phyloP scores from a whole-genome alignment of 2,797 vertebrate genomes.

The Dermochelys coriacea region DNA sequence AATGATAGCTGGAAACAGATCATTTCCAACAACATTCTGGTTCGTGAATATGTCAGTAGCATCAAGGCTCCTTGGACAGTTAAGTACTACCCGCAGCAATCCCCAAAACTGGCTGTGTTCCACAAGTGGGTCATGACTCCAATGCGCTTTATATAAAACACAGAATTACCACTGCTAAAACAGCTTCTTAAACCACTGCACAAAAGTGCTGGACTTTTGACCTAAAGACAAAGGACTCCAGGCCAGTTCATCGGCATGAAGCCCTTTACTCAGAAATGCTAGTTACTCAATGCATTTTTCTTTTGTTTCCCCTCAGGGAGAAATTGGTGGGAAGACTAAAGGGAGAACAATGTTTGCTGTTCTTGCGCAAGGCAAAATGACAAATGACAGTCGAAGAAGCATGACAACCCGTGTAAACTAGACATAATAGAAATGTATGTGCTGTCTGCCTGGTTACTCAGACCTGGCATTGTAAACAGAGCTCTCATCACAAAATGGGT shows the following conservation, averaged over 20 bases:
- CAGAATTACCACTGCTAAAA: background rate
- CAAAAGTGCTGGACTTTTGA: background rate
- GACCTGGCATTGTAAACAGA: conserved; percentile 40
- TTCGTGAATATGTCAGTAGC: conserved; percentile 31
- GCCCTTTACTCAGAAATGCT: background rate
- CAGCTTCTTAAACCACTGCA: background rate
- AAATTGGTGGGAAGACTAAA: background rate
- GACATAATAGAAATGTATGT: conserved; percentile 60
- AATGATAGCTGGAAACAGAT: background rate
- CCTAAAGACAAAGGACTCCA: background rate
- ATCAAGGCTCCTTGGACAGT: background rate
- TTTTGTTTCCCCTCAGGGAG: background rate
- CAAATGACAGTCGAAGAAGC: conserved; percentile 50
- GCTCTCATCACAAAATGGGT: background rate
- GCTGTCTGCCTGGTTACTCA: conserved; percentile 56
- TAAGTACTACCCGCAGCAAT: background rate
- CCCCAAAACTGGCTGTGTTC: background rate
- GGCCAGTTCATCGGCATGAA: background rate
- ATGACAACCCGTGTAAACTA: conserved; percentile 63
- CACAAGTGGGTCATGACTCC: background rate
- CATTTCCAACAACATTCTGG: background rate
- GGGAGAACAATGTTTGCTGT: conserved; percentile 30
- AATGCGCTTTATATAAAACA: accelerated
- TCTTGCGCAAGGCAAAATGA: conserved; percentile 36
- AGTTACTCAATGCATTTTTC: background rate